Evolutionary conservation across 2,888 invertebrate genomes (phyloP).

Genomic region (Heliconius erato): DNA sequence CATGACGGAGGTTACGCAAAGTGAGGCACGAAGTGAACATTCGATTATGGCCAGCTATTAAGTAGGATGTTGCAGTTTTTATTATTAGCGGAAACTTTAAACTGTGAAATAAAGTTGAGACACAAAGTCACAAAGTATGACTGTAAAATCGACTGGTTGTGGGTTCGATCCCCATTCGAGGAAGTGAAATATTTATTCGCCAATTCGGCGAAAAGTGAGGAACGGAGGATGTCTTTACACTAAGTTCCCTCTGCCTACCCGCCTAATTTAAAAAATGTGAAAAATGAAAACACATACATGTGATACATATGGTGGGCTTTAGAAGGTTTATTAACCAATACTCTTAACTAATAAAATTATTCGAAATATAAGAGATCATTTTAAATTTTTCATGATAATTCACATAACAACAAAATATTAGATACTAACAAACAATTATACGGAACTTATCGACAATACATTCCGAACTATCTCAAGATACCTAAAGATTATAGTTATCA

Average conservation of each 20-base stretch:
- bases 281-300: too few relatives aligned
- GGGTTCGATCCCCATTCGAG: too few relatives aligned
- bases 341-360: background rate
- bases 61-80: conserved; percentile 33
- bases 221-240: too few relatives aligned
- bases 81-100: conserved; percentile 1
- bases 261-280: too few relatives aligned
- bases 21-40: conserved; percentile 47
- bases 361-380: too few relatives aligned
- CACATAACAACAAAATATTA: background rate
- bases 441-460: conserved; percentile 7
- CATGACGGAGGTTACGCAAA: conserved; percentile 52
- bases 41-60: conserved; percentile 41
- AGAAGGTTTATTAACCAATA: background rate
- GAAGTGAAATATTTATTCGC: too few relatives aligned
- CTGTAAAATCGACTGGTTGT: too few relatives aligned
- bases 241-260: too few relatives aligned
- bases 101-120: background rate
- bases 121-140: too few relatives aligned
- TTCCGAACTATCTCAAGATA: conserved; percentile 46
- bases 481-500: conserved; percentile 51
- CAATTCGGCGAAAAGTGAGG: too few relatives aligned
- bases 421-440: background rate
- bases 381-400: background rate
- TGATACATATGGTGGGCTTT: background rate